A percentile compares a stretch with the other conserved stretches of the same genome.
These are phyloP conservation scores for Heliornis fulica DNA, from an alignment of 2,113 vertebrate species.

Conservation along the genomic window DNA sequence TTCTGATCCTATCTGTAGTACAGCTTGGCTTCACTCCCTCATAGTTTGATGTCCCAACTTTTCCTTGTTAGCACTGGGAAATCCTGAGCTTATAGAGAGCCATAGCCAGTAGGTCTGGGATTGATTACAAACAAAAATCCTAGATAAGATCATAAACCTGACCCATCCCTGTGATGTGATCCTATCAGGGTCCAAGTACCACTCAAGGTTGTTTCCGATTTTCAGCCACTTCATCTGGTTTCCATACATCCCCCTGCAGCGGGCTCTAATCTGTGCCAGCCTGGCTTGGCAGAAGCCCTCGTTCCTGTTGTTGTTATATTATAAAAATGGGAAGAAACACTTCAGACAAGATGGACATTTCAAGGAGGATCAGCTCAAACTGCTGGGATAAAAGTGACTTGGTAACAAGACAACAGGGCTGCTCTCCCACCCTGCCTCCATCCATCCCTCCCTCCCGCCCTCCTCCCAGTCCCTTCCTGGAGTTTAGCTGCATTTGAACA, in stretches of 20 bases:
- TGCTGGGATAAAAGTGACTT: background rate
- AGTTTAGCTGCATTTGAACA: background rate
- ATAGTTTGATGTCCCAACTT: slow-evolving; percentile 34
- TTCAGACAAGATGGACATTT: slow-evolving; percentile 16
- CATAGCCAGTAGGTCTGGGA: slow-evolving; percentile 45
- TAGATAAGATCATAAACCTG: slow-evolving; percentile 39
- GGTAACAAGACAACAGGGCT: background rate
- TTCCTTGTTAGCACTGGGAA: slow-evolving; percentile 13
- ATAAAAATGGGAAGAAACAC: background rate
- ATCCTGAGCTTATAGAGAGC: slow-evolving; percentile 13
- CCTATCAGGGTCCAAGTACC: slow-evolving; percentile 6
- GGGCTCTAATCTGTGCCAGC: slow-evolving; percentile 33
- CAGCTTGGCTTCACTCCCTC: slow-evolving; percentile 24
- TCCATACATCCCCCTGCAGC: background rate
- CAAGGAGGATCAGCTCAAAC: background rate
- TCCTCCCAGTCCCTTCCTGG: background rate
- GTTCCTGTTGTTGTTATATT: slow-evolving; percentile 27
- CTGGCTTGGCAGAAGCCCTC: background rate
- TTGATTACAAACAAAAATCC: slow-evolving; percentile 49
- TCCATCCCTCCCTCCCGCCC: background rate
- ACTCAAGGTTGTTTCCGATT: slow-evolving; percentile 55
- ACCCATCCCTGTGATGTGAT: slow-evolving; percentile 50
- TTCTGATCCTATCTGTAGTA: slow-evolving; percentile 49
- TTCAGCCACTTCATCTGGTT: slow-evolving; percentile 61
- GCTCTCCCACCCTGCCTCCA: background rate